These are phyloP conservation scores for Erebia aethiops DNA, from an alignment of 2,888 invertebrate genomes.

Conservation along the genomic window DNA sequence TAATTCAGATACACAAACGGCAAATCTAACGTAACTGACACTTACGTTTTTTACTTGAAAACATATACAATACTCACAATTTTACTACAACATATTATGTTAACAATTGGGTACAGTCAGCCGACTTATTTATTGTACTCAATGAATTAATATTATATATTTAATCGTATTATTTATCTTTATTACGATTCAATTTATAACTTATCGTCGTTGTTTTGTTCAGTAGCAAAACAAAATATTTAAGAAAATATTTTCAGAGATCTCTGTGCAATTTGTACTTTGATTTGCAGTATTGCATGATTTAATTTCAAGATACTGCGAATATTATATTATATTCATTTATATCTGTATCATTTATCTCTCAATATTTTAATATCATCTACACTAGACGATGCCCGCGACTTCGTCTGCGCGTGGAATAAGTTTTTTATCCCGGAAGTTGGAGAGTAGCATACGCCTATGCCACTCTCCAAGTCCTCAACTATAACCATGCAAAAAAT, in stretches of 20 bases:
- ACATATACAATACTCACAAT: too few relatives aligned
- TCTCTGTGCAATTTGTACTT: slow-evolving; percentile 16
- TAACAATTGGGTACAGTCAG: slow-evolving; percentile 8
- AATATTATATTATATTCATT: neutral
- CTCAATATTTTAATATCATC: neutral
- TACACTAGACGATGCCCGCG: too few relatives aligned
- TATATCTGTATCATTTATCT: slow-evolving; percentile 1
- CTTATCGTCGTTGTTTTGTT: slow-evolving; percentile 11
- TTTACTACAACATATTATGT: neutral
- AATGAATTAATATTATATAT: too few relatives aligned
- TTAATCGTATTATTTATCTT: neutral
- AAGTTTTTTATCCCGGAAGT: too few relatives aligned
- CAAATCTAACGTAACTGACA: neutral
- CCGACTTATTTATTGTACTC: neutral
- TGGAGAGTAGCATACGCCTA: too few relatives aligned
- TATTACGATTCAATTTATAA: slow-evolving; percentile 3
- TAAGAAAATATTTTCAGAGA: neutral
- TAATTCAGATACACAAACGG: too few relatives aligned
- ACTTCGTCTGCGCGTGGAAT: too few relatives aligned
- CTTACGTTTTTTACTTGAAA: neutral
- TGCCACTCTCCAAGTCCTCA: too few relatives aligned
- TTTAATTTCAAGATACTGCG: neutral
- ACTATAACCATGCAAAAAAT: too few relatives aligned
- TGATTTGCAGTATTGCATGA: neutral
- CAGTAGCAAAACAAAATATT: slow-evolving; percentile 19